These are phyloP conservation scores for Drosophila prosaltans DNA, from an alignment of 1,140 invertebrate genomes.

Conservation along the genomic window DNA sequence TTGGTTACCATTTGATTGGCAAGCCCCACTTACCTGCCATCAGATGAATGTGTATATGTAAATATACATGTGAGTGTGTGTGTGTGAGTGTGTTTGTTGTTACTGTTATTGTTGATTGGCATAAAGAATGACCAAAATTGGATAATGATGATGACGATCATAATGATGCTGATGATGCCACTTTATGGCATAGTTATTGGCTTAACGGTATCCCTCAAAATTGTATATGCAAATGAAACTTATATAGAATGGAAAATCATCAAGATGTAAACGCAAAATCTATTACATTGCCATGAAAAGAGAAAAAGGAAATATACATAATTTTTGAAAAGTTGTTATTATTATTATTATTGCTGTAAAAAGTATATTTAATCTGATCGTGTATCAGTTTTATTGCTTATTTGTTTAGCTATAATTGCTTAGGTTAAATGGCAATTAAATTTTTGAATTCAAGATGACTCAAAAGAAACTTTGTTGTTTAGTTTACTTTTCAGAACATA, in stretches of 20 bases:
- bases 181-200: conserved; percentile 2
- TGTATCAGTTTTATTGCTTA: no score
- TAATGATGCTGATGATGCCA: neutral
- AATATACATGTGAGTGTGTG: no score
- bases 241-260: conserved; percentile 18
- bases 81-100: neutral
- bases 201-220: neutral
- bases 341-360: neutral
- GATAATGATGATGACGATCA: conserved; percentile 22
- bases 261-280: neutral
- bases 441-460: no score
- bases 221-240: conserved; percentile 26
- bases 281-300: neutral
- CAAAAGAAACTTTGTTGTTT: no score
- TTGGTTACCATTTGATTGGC: conserved; percentile 60
- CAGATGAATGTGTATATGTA: conserved; percentile 2
- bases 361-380: no score
- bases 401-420: no score
- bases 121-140: conserved; percentile 48
- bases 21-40: conserved; percentile 25
- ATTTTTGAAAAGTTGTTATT: conserved; percentile 5
- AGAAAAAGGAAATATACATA: neutral
- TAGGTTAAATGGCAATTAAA: no score
- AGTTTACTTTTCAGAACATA: no score
- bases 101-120: conserved; percentile 12